Evolutionary conservation across 92 coral and sea anemone species (phyloP), one percentile per base, ranked within the genome.

Genomic region (Virgularia gustaviana): DNA sequence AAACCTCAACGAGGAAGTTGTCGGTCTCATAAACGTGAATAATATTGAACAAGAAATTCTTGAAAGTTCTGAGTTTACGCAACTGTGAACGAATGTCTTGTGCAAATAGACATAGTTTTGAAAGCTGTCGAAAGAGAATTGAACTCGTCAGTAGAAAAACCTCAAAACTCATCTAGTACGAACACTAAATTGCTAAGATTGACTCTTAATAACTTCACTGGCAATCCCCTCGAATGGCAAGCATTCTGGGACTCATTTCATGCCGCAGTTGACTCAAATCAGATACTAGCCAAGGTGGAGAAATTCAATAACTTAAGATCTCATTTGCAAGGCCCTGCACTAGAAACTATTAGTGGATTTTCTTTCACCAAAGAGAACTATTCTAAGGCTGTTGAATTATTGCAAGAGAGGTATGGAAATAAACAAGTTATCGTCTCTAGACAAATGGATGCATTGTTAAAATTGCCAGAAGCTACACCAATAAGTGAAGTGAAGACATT

Each of bases 191-290:
- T 67, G 51, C 81, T 75, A 29, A 76, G 65, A 76, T 38, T 64
- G 18, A 2, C 63, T 54, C 72, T 73, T 37, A 44, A 75, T 32
- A 35, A 63, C 60, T 62, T 75, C 25, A 45, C 82, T 4, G 77
- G 77, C 8, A 67, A 78, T 68, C 74, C 63, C 29, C 45, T 47
- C 34, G 64, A 78, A 37, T 67, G 82, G 82, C 82, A 78, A 41
- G 51, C 66, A 31, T 78, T 78, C 36, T 70, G 78, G 72, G 78
- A 39, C 65, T 55, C 60, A 9, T 78, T 78, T 58, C 29, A 78
- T 15, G 36, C 78, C 18, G 43, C 37, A 43, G 49, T 52, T 67
- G 36, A 68, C 13, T 27, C 60, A 68, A 78, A 78, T 23, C 35
- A 54, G 23, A 23, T 49, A 4, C 23, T 62, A 16, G 42, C 27